These are phyloP conservation scores for Cephus sareptanus DNA, from an alignment of 2,888 invertebrate species.

Conservation along the genomic window DNA sequence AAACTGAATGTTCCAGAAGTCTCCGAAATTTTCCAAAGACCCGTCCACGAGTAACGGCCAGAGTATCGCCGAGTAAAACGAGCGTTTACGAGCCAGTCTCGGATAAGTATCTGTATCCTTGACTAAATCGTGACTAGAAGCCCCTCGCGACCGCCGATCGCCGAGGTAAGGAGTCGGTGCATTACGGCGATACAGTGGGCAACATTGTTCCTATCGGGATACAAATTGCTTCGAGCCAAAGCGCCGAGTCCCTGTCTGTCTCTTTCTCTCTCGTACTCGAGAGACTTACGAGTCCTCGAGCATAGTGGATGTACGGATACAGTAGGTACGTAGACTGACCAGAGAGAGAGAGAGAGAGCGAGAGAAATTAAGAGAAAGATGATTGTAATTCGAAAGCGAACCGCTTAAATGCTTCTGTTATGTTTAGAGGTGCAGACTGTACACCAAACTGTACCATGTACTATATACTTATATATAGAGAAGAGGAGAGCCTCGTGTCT, in stretches of 20 bases:
- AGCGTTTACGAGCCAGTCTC: slow-evolving; percentile 49
- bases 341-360: background rate
- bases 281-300: background rate
- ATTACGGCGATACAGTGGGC: slow-evolving; percentile 50
- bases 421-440: background rate
- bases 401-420: slow-evolving; percentile 19
- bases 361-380: slow-evolving; percentile 13
- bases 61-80: background rate
- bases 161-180: slow-evolving; percentile 41
- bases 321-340: background rate
- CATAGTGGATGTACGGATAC: background rate
- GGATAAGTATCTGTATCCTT: slow-evolving; percentile 64
- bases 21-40: background rate
- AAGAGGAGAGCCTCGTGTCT: background rate
- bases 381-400: slow-evolving; percentile 21
- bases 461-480: slow-evolving; percentile 9
- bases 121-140: slow-evolving; percentile 65
- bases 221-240: slow-evolving; percentile 53
- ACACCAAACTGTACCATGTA: background rate
- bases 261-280: background rate
- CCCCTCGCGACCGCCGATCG: slow-evolving; percentile 38
- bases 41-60: background rate
- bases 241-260: slow-evolving; percentile 16
- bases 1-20: accelerated
- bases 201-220: slow-evolving; percentile 59